Base-by-base conservation (phyloP, 64 coral and sea anemone genomes). In the Pocillopora verrucosa region DNA sequence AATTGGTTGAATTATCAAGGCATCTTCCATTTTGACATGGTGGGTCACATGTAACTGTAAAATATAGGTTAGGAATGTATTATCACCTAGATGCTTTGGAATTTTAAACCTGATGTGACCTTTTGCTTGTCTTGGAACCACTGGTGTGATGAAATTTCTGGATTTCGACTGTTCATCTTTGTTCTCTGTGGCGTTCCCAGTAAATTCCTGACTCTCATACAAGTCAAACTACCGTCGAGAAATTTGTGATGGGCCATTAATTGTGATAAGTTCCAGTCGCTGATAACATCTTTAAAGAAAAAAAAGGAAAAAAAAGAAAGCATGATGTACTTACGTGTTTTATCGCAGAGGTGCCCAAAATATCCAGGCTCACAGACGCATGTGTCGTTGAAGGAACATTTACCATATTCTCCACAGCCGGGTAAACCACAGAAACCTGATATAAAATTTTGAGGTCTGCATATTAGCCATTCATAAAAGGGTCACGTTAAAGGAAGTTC, bases 341-440 rank as follows among this genome's bases (percentile, higher is more conserved):
- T 70, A 26, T 95, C 90, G 62, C 97, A 99, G 11, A 87, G 60
- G 16, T 95, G 81, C 13, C 97, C 97, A 91, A 91, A 95, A 91
- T 99, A 89, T 34, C 94, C 94, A 9, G 75, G 15, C 9, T 89
- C 83, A 56, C 97, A 99, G 16, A 78, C 72, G 35, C 97, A 99
- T 7, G 97, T 99, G 67, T 99, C 97, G 58, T 99, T 99, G n/a
- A 59, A 75, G 10, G 90, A 90, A 62, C 97, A 99, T 56, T 87
- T 79, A 4, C 97, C 97, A 77, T 95, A 80, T 24, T 82, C 89
- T 19, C 97, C 91, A 89, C 97, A 99, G 17, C 97, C 97, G 24
- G 80, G 84, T 13, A 86, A 84, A 4, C 94, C 97, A 90, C 97
- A 99, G 69, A 95, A 92, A 36, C 97, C 97, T 99, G 26, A 6